Base-by-base conservation (phyloP, 2,113 vertebrate species). In the Odocoileus virginianus region DNA sequence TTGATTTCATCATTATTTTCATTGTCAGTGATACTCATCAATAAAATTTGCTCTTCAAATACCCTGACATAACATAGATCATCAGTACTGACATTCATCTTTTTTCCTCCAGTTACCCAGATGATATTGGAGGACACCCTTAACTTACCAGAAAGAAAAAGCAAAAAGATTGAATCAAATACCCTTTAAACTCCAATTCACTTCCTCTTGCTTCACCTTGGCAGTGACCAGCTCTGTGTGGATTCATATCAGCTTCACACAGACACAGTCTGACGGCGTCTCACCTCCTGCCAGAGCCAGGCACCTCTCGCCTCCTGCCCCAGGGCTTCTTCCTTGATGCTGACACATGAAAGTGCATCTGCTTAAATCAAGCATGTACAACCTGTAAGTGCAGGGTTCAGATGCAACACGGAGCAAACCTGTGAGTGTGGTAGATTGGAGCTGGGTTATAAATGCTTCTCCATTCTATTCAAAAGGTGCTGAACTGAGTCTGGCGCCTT, bases 1-100 rank as follows among this genome's bases (percentile, higher is more conserved):
- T 97, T 92, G 67, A 82, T 94, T 95, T 89, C 55, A 52, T 78
- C 27, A 50, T 95, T 84, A 81, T 87, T 95, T 97, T 76, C 36
- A 90, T 17, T 79, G 15, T 87, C 89, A 33, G 9, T 25, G 50
- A 83, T 40, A 36, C 27, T 25, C 19, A 79, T 89, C 50, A 61
- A 85, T 60, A 95, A 45, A 83, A 43, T 25, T 79, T 61, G 57
- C 6, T 67, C 40, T 87, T 96, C n/a, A 43, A 61, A 85, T 64
- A 92, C 4, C 74, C 50, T n/a, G n/a, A 92, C 2, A 67, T 76
- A 84, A 96, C 47, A 43, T 8, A 87, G 57, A 96, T 14, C n/a
- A 54, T 87, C 43, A 23, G 47, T 5, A 14, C 7, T 16, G 3
- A 86, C 4, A 40, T 84, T 30, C 67, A 0, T 79, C 60, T 16